phyloP scores from a whole-genome alignment of 1,140 invertebrate genomes.

The Medauroidea extradentata region DNA sequence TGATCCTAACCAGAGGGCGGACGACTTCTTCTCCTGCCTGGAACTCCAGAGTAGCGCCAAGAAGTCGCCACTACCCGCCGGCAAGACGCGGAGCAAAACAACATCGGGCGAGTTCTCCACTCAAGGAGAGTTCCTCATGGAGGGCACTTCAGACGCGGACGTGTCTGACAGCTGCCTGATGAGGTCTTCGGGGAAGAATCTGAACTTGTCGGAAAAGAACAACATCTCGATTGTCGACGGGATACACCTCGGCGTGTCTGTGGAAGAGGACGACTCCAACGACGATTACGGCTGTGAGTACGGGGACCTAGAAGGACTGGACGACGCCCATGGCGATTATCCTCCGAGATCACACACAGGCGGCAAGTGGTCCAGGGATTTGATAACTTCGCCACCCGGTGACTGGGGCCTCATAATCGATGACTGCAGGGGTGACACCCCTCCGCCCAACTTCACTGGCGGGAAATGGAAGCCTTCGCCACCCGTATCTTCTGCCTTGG shows the following conservation, averaged over 20 bases:
- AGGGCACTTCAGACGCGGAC: conserved; percentile 35
- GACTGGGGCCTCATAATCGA: not conserved
- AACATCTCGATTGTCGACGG: too few relatives aligned
- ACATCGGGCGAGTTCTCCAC: conserved; percentile 24
- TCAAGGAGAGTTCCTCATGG: conserved; percentile 32
- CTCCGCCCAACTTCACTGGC: conserved; percentile 59
- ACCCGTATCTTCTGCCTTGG: not conserved
- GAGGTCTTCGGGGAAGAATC: too few relatives aligned
- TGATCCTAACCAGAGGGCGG: conserved; percentile 60
- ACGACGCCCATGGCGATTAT: conserved; percentile 55
- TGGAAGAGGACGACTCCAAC: not conserved
- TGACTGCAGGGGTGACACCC: conserved; percentile 32
- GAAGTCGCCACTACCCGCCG: conserved; percentile 40
- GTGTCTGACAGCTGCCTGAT: conserved; percentile 34
- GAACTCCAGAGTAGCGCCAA: conserved; percentile 74
- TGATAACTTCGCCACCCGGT: conserved; percentile 23
- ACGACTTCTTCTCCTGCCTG: conserved; percentile 79
- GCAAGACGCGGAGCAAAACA: conserved; percentile 11
- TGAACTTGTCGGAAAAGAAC: too few relatives aligned
- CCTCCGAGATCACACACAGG: conserved; percentile 49
- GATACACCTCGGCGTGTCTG: not conserved
- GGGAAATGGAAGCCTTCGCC: conserved; percentile 62
- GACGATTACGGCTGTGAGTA: conserved; percentile 25
- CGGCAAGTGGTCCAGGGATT: conserved; percentile 58
- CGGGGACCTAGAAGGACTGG: conserved; percentile 13